Percentiles rank a stretch among this genome's conserved stretches.
Evolutionary conservation across 92 coral and sea anemone species (phyloP).

Genomic region (Isaurus tuberculatus): DNA sequence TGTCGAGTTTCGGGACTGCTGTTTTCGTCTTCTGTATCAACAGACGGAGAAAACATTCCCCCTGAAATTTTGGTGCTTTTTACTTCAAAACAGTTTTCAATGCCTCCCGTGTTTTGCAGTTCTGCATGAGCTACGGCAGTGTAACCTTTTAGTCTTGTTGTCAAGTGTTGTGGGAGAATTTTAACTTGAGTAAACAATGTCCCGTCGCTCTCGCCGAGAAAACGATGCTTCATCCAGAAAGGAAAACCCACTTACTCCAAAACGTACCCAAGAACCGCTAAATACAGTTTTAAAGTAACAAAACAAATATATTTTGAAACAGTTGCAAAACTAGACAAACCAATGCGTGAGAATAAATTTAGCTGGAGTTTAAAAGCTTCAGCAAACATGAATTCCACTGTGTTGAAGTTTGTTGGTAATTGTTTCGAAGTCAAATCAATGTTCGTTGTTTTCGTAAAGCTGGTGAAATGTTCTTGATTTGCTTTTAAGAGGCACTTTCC

Average conservation of each 20-base stretch:
- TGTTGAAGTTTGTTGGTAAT: not conserved
- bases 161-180: not conserved
- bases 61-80: not conserved
- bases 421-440: not conserved
- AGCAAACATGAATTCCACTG: not conserved
- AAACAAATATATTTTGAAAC: not conserved
- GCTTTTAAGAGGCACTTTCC: not conserved
- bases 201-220: not conserved
- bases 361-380: not conserved
- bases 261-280: not conserved
- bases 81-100: not conserved
- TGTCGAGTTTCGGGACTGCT: not conserved
- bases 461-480: not conserved
- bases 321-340: not conserved
- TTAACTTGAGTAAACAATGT: constrained; percentile 19
- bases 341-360: not conserved
- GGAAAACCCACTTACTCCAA: not conserved
- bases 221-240: not conserved
- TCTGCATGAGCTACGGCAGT: not conserved
- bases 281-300: constrained; percentile 4
- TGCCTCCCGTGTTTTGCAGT: not conserved
- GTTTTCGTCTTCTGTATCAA: not conserved
- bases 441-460: not conserved
- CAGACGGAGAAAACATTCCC: not conserved
- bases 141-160: not conserved